These are phyloP conservation scores for Andrena trimmerana DNA, from an alignment of 2,888 invertebrate species.

Conservation along the genomic window DNA sequence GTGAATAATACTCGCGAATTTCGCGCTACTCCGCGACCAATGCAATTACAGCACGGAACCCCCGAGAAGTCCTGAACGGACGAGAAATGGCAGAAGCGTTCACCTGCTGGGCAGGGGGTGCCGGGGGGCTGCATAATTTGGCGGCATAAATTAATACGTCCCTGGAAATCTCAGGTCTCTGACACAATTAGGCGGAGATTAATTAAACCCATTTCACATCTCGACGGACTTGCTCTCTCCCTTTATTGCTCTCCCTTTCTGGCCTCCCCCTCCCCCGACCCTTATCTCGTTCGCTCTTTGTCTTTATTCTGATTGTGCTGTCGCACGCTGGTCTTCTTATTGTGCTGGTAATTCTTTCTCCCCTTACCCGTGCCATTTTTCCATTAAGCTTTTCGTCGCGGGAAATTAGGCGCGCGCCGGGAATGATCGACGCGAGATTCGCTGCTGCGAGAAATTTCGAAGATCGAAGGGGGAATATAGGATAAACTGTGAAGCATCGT, in stretches of 20 bases:
- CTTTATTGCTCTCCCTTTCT: constrained; percentile 40
- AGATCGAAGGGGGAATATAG: background rate
- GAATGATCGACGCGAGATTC: constrained; percentile 16
- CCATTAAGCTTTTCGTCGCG: constrained; percentile 21
- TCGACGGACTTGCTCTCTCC: constrained; percentile 72
- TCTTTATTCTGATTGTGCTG: constrained; percentile 48
- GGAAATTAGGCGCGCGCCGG: constrained; percentile 35
- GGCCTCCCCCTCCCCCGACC: background rate
- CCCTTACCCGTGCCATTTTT: constrained; percentile 10
- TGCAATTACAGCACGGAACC: constrained; percentile 56
- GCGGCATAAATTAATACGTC: constrained; percentile 83
- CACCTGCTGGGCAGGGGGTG: constrained; percentile 73
- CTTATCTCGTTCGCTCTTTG: constrained; percentile 53
- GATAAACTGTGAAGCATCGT: no score
- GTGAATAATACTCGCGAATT: constrained; percentile 37
- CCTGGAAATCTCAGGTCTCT: constrained; percentile 80
- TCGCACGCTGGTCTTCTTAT: constrained; percentile 48
- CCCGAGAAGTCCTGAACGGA: constrained; percentile 56
- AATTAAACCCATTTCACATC: constrained; percentile 84
- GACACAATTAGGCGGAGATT: constrained; percentile 83
- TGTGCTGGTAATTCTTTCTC: constrained; percentile 8
- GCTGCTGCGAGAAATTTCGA: background rate
- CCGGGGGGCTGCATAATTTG: constrained; percentile 80
- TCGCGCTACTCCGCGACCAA: constrained; percentile 31
- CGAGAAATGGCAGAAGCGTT: constrained; percentile 73